Conservation (phyloP, 2,888 invertebrate genomes). For the Parnassius orleans region DNA sequence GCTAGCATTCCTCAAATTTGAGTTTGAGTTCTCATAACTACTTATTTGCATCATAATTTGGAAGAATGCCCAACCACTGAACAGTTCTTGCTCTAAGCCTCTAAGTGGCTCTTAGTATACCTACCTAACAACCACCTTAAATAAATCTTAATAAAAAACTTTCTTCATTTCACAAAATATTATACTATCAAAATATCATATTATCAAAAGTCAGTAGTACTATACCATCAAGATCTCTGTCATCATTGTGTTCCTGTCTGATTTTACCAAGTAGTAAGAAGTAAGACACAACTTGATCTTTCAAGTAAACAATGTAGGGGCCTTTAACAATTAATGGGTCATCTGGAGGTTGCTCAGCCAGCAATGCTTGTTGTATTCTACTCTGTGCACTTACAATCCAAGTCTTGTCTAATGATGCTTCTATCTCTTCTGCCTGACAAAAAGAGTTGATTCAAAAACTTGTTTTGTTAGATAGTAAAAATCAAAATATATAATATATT, state of each 20-base stretch:
- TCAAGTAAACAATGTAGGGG: constrained; percentile 89
- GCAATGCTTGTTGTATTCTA: constrained; percentile 85
- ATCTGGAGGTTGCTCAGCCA: constrained; percentile 80
- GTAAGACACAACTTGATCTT: constrained; percentile 88
- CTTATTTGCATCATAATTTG: no score
- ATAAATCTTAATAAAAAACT: no score
- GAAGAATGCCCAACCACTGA: no score
- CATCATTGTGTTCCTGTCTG: constrained; percentile 62
- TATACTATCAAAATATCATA: no score
- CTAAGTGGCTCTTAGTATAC: no score
- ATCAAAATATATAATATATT: no score
- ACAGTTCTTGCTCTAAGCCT: no score
- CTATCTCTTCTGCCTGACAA: constrained; percentile 83
- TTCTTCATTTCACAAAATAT: no score
- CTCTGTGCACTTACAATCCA: constrained; percentile 96
- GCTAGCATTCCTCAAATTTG: no score
- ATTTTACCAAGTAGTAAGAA: constrained; percentile 89
- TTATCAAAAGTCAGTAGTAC: not conserved
- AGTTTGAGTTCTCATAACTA: no score
- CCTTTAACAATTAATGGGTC: constrained; percentile 91
- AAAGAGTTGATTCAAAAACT: constrained; percentile 7
- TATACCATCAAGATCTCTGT: constrained; percentile 84
- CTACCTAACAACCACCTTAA: no score
- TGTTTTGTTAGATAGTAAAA: no score
- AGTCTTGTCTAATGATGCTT: constrained; percentile 90